These are phyloP conservation scores for Drosophila yakuba DNA, from an alignment of 1,140 invertebrate genomes.

Conservation along the genomic window DNA sequence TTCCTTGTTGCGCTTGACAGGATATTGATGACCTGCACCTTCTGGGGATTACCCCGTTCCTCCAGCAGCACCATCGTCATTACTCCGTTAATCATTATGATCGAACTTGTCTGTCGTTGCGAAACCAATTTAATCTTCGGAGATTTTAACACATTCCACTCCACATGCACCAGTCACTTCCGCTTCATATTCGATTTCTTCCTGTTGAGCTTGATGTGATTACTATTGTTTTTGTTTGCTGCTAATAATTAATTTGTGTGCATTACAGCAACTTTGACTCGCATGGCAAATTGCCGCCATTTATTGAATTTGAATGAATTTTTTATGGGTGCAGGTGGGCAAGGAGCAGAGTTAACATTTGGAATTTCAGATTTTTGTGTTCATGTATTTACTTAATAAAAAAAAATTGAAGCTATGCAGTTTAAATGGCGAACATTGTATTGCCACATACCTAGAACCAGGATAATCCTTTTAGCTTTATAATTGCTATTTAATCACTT, in stretches of 20 bases:
- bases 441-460: neutral
- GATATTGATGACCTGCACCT: conserved; percentile 70
- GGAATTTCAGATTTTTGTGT: too few species aligned
- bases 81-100: neutral
- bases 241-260: conserved; percentile 75
- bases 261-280: conserved; percentile 45
- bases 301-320: conserved; percentile 64
- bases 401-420: too few species aligned
- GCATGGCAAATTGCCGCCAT: conserved; percentile 36
- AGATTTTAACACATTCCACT: conserved; percentile 74
- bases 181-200: conserved; percentile 45
- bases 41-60: neutral
- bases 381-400: too few species aligned
- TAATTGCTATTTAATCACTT: conserved; percentile 25
- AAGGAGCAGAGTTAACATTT: too few species aligned
- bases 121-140: conserved; percentile 71
- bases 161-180: conserved; percentile 25
- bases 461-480: neutral
- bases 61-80: neutral
- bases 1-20: conserved; percentile 61
- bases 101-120: conserved; percentile 34
- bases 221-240: conserved; percentile 29
- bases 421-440: too few species aligned
- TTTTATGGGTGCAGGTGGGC: conserved; percentile 46
- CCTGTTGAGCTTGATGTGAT: conserved; percentile 18